Conservation (phyloP, 2,888 invertebrate genomes). For the Andrena camellia region DNA sequence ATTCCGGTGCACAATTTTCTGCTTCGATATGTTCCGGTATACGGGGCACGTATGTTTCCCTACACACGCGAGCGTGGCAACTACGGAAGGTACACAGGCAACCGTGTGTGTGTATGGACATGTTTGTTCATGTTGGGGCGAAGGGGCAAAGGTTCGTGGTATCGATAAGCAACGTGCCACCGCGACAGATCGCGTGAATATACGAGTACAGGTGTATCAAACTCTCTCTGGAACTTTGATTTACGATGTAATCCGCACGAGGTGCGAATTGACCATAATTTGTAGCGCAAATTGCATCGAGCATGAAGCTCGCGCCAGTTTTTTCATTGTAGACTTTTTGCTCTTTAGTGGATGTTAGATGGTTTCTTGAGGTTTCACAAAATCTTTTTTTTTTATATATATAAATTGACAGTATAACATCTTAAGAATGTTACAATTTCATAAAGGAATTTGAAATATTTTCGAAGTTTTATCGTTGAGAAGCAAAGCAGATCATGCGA, state of each 20-base stretch:
- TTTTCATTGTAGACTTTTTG: no score
- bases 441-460: no score
- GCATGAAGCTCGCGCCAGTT: not conserved
- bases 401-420: no score
- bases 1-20: conserved; percentile 69
- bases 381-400: no score
- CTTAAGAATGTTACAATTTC: no score
- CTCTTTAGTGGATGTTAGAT: no score
- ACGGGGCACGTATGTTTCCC: conserved; percentile 48
- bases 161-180: conserved; percentile 39
- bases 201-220: not conserved
- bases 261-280: not conserved
- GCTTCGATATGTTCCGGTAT: conserved; percentile 65
- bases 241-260: not conserved
- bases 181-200: conserved; percentile 20
- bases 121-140: not conserved
- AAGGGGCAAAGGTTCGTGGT: conserved; percentile 8
- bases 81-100: not conserved
- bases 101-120: not conserved
- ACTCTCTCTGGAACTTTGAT: conserved; percentile 2
- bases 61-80: conserved; percentile 24
- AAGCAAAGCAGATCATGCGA: no score
- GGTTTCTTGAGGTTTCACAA: no score
- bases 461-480: no score
- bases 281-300: not conserved